Conservation (phyloP, 2,888 invertebrate species). For the Macaria notata region DNA sequence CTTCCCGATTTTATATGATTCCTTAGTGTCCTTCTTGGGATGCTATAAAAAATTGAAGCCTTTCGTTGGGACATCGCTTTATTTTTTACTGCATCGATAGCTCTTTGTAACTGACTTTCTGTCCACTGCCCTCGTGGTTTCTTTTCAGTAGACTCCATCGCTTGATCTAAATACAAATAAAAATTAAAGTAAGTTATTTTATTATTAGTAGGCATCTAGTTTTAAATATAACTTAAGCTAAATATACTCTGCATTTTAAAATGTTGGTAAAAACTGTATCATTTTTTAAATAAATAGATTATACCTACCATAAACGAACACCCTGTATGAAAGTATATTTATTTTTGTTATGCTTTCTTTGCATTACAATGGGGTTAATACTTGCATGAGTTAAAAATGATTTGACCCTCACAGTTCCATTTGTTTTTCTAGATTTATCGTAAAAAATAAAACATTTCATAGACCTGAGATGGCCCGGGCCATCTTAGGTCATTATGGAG, state of each 20-base stretch:
- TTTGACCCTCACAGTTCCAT: background rate
- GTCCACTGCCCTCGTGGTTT: too few species aligned
- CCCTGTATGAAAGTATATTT: background rate
- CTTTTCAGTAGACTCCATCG: background rate
- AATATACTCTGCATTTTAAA: background rate
- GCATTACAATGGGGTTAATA: too few species aligned
- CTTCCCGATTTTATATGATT: constrained; percentile 1
- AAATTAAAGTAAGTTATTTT: background rate
- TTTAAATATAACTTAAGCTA: background rate
- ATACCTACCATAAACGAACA: background rate
- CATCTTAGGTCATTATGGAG: background rate
- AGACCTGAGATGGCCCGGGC: background rate
- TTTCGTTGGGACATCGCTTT: background rate
- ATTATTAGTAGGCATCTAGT: background rate
- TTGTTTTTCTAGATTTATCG: background rate
- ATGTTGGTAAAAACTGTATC: background rate
- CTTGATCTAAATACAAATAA: background rate
- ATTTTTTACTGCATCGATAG: too few species aligned
- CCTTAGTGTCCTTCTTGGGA: background rate
- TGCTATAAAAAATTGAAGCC: background rate
- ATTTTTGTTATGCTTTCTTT: too few species aligned
- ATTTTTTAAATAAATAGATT: background rate
- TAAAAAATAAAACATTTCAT: background rate
- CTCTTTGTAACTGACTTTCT: too few species aligned
- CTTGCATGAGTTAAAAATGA: too few species aligned